A percentile compares a stretch with the other conserved stretches of the same genome.
Evolutionary conservation across 2,888 invertebrate genomes (phyloP).

Genomic region (Bimastos eiseni): DNA sequence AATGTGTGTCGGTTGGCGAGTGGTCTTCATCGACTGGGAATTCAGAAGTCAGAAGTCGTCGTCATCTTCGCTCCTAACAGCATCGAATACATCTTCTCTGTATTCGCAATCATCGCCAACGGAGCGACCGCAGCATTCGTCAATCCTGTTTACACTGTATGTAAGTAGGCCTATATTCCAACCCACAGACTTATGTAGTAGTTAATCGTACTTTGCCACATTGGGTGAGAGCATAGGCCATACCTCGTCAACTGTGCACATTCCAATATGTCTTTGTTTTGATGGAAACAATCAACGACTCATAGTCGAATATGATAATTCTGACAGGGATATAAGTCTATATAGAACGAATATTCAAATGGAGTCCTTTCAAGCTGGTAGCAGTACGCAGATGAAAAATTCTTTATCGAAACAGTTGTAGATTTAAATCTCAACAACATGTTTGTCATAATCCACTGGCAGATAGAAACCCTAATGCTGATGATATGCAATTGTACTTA

Average conservation of each 20-base stretch:
- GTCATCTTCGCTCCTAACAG: slow-evolving; percentile 29
- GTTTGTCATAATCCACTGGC: not conserved
- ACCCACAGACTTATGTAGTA: not conserved
- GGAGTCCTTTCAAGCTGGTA: no score
- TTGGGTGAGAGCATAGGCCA: no score
- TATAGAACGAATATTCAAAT: no score
- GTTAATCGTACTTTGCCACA: no score
- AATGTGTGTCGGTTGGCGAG: slow-evolving; percentile 26
- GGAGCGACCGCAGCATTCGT: slow-evolving; percentile 25
- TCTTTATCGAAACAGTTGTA: no score
- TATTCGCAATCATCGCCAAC: slow-evolving; percentile 26
- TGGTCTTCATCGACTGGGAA: slow-evolving; percentile 30
- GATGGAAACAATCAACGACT: no score
- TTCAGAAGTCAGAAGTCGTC: slow-evolving; percentile 30
- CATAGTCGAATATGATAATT: no score
- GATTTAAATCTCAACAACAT: no score
- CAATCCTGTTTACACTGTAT: slow-evolving; percentile 16
- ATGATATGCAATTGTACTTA: not conserved
- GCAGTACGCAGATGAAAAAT: no score
- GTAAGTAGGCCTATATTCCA: not conserved
- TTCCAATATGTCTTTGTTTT: no score
- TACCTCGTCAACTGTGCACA: no score
- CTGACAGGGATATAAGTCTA: no score
- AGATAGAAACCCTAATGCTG: not conserved
- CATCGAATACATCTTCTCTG: slow-evolving; percentile 27